These are phyloP conservation scores for Amazona vittata DNA, from an alignment of 2,113 vertebrate genomes.

Conservation along the genomic window DNA sequence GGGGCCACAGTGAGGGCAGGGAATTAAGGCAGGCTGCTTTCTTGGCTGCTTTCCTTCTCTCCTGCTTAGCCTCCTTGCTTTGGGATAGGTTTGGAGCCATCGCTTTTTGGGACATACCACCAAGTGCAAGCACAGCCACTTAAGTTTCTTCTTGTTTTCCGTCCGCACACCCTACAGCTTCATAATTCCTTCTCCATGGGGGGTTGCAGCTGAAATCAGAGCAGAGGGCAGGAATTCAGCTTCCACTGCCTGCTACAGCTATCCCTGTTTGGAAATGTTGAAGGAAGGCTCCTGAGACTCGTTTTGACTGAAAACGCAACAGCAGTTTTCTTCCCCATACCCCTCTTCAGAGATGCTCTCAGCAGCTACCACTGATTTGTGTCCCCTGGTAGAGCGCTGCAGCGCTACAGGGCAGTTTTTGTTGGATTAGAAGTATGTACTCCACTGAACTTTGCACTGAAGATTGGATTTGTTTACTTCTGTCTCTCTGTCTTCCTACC, in stretches of 20 bases:
- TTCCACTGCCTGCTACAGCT: neutral
- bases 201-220: neutral
- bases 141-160: neutral
- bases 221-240: neutral
- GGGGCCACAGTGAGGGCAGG: neutral
- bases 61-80: neutral
- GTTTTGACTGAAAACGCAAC: neutral
- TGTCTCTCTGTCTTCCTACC: neutral
- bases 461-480: neutral
- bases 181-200: neutral
- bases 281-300: neutral
- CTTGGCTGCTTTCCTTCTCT: neutral
- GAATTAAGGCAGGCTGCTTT: neutral
- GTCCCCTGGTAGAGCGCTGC: neutral
- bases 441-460: neutral
- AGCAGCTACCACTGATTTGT: neutral
- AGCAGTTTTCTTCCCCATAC: neutral
- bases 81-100: neutral
- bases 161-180: neutral
- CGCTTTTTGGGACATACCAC: accelerated
- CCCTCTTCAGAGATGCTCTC: neutral
- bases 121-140: neutral
- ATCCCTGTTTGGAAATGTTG: neutral
- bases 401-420: neutral
- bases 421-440: neutral